Evolutionary conservation across 2,113 vertebrate genomes (phyloP), one percentile per base, ranked within the genome.

Genomic region (Nerophis ophidion): DNA sequence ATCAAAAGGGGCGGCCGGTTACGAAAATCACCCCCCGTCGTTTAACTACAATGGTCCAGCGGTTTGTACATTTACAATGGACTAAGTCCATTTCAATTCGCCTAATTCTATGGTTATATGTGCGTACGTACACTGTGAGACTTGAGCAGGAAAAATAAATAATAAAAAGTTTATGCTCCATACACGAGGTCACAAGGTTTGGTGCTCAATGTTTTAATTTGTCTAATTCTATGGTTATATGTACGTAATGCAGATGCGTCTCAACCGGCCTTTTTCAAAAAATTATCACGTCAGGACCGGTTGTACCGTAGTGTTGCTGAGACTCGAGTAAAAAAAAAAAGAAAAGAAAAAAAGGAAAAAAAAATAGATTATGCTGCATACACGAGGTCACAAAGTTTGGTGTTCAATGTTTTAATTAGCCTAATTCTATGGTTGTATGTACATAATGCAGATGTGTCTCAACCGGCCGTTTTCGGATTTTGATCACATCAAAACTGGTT

Each of bases 71-170:
- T 65, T 66, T 77, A 36, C 17, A 68, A 69, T 8, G 61, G 50
- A 72, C 57, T 75, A 81, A 67, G 76, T 76, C 80, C 70, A 82
- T 77, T 81, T 77, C 83, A 77, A 81, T 67, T 65, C 62, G 52
- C 71, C 71, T 85, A 83, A 83, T 80, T 83, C 62, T 67, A 73
- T 73, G 67, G 40, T 73, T 74, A 58, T 70, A 76, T 68, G 71
- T 70, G 65, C 66, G 65, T 72, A 74, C 26, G 26, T 26, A 26
- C 26, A 60, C 54, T 60, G 68, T 48, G 36, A 40, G 36, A 61
- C 11, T 60, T 75, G 68, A 53, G 52, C 44, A 60, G 3, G 3
- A 26, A 26, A 26, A 26, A 26, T 3, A 26, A 26, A 26, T 3
- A 26, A 26, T 26, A 26, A 26, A 26, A 3, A n/a, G n/a, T n/a